phyloP scores from a whole-genome alignment of 1,140 invertebrate species.

The Teleopsis dalmanni region DNA sequence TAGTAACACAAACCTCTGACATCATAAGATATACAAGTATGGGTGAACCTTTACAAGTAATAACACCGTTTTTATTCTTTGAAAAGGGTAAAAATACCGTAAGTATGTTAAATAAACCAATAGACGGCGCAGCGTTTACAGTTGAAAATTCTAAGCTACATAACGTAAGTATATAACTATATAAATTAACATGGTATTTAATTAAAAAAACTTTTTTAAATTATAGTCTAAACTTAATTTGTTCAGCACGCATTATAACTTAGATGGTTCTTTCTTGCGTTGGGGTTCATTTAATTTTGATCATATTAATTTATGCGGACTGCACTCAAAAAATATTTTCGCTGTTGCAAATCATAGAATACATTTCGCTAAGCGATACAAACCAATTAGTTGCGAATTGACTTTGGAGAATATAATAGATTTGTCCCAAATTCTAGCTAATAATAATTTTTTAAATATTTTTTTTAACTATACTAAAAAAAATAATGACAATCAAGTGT shows the following conservation, averaged over 20 bases:
- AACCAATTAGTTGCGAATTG: conserved; percentile 46
- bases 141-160: background rate
- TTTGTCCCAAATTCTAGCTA: conserved; percentile 31
- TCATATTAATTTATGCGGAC: conserved; percentile 45
- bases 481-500: conserved; percentile 12
- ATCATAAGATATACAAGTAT: conserved; percentile 37
- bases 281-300: conserved; percentile 45
- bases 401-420: conserved; percentile 49
- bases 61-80: conserved; percentile 45
- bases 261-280: conserved; percentile 26
- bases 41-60: conserved; percentile 46
- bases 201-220: background rate
- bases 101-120: conserved; percentile 31
- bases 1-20: conserved; percentile 43
- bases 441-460: conserved; percentile 47
- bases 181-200: background rate
- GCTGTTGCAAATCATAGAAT: background rate
- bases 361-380: conserved; percentile 1
- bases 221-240: conserved; percentile 20
- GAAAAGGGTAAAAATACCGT: conserved; percentile 48
- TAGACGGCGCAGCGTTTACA: background rate
- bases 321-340: background rate
- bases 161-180: background rate
- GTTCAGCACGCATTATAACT: conserved; percentile 36
- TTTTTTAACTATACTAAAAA: conserved; percentile 48